Evolutionary conservation across 2,888 invertebrate species (phyloP), one percentile per base, ranked within the genome.

Genomic region (Oscheius sp.): DNA sequence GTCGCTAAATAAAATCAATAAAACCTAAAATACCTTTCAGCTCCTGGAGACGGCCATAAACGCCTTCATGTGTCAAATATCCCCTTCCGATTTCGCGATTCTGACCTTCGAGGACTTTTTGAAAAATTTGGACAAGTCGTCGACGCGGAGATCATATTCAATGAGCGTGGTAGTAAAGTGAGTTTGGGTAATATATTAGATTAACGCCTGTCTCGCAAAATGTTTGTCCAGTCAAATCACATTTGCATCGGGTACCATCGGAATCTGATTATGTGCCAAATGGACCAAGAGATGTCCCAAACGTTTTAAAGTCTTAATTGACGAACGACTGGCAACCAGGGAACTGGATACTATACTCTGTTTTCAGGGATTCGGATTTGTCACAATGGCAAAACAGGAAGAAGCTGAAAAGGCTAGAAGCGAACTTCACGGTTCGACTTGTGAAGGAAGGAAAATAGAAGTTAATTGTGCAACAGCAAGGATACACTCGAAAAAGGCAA

Each of bases 381-480:
- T 98, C 92, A 98, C 97, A 92, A 98, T 98, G 94, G 95, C 95
- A 92, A 95, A 94, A 93, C 94, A 94, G 92, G 93, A 93, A 91
- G 97, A 98, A 91, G 97, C 97, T 91, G 97, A 97, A 92, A 93
- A 94, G 92, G 97, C 98, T 93, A 94, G 97, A 92, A 95, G 95
- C 92, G 94, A 95, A 92, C 94, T 98, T 91, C 96, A 98, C 92
- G 96, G 96, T 92, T 95, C 95, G 91, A 94, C 96, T 93, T 95
- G 97, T 92, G 98, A 98, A 93, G 97, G 97, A 92, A 93, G 98
- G 91, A 98, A 97, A 92, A 96, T 98, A 92, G 98, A 80, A 68
- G 78, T 97, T 88, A 97, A 97, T 91, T 97, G 97, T 90, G 97
- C 97, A 85, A 97, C 97, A 86, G 97, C 97, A 86, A 91, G 97